Conservation (phyloP, 2,797 vertebrate species). For the Hemitrygon akajei region DNA sequence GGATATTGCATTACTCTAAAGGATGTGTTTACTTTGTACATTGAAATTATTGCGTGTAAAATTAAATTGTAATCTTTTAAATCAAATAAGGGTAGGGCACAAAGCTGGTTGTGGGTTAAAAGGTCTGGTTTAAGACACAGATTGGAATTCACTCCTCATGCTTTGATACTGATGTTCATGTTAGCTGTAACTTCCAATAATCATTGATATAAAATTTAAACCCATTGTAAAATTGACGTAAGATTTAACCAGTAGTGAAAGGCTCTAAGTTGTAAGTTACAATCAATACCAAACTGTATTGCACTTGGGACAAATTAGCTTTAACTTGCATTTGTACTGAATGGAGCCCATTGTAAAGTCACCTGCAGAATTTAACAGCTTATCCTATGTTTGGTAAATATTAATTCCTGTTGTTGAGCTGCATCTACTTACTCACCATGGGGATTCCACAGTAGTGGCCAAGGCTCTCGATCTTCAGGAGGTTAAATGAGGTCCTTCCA, state of each 20-base stretch:
- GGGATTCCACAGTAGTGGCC: conserved; percentile 6
- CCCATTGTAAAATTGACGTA: not conserved
- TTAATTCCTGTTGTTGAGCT: conserved; percentile 22
- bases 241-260: not conserved
- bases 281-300: not conserved
- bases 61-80: no score
- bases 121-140: no score
- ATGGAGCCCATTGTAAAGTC: conserved; percentile 6
- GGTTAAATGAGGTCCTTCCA: not conserved
- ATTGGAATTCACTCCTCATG: no score
- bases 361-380: conserved; percentile 15
- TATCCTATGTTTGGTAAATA: not conserved
- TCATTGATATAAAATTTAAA: not conserved
- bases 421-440: not conserved
- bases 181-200: not conserved
- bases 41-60: not conserved
- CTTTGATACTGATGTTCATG: not conserved
- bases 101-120: no score
- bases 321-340: not conserved
- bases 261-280: not conserved
- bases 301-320: not conserved
- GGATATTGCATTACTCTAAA: not conserved
- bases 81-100: no score
- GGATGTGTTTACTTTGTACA: not conserved
- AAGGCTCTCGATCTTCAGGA: not conserved